Base-by-base conservation (phyloP, 2,797 vertebrate genomes). In the Salarias fasciatus region DNA sequence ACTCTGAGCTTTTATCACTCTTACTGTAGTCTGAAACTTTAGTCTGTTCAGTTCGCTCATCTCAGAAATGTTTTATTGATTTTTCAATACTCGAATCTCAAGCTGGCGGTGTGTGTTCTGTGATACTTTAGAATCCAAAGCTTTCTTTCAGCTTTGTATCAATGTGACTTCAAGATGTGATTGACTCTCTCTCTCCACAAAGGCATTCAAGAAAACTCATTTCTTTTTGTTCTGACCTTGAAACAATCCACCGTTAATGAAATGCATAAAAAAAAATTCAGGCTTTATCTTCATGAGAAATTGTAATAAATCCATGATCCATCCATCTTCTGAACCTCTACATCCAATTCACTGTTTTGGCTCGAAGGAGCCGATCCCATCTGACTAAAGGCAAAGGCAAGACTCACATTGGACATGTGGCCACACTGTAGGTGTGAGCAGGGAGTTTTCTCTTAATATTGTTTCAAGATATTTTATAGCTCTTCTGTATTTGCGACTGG, bases 101-200 rank as follows among this genome's bases (percentile, higher is more conserved):
- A 54, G 29, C 43, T 42, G 11, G 28, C 14, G 18, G 40, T 38
- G 2, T 38, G 30, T 38, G 38, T 62, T 55, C 80, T 37, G 49
- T n/a, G 11, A 62, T 43, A 45, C 44, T 48, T 56, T 46, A 42
- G 61, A 72, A 57, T 62, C 46, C 8, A 59, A 60, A 46, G 15
- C 41, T 15, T 60, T 0, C 11, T 49, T 13, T 45, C 13, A 60
- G 44, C 59, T 57, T 37, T 60, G 55, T 53, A 53, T 69, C 37
- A 55, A 49, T 44, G 5, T 49, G 31, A 60, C 54, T 54, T 46
- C 33, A 31, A 69, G 53, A 80, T 69, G 59, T 35, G 13, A 77
- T 75, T 33, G 40, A 33, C n/a, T 69, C 11, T 40, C 56, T 11
- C 11, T 33, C 49, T 53, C 24, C 29, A 35, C 18, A 2, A 3